A percentile compares a stretch with the other conserved stretches of the same genome.
Conservation (phyloP, 2,888 invertebrate species). For the Plagiodera versicolora region DNA sequence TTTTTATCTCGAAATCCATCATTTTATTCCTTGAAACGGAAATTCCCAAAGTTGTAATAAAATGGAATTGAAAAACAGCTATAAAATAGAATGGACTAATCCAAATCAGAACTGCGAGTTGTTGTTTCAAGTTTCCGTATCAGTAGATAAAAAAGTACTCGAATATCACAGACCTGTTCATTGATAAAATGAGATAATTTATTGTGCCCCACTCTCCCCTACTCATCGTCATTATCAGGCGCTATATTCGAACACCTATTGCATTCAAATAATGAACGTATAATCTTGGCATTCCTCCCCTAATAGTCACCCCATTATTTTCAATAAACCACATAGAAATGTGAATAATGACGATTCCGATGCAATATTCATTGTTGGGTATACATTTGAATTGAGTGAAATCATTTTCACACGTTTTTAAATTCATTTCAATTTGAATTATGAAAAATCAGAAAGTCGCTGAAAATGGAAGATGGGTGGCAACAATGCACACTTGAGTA, state of each 20-base stretch:
- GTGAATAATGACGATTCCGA: slow-evolving; percentile 13
- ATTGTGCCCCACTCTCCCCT: slow-evolving; percentile 10
- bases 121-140: too few relatives aligned
- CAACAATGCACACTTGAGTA: too few relatives aligned
- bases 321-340: slow-evolving; percentile 27
- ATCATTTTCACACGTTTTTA: slow-evolving; percentile 9
- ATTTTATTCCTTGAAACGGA: too few relatives aligned
- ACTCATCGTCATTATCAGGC: slow-evolving; percentile 1
- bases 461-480: too few relatives aligned
- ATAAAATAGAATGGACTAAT: too few relatives aligned
- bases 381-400: not conserved
- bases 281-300: slow-evolving; percentile 3
- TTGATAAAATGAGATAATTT: not conserved
- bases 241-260: slow-evolving; percentile 9
- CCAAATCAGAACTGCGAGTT: too few relatives aligned
- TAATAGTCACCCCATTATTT: slow-evolving; percentile 24
- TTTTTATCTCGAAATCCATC: too few relatives aligned
- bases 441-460: too few relatives aligned
- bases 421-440: not conserved
- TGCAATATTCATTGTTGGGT: not conserved
- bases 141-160: too few relatives aligned
- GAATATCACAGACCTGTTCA: not conserved
- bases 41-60: too few relatives aligned
- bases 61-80: too few relatives aligned
- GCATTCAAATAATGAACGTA: not conserved